phyloP scores from a whole-genome alignment of 2,113 vertebrate species.

The Gymnarchus niloticus region DNA sequence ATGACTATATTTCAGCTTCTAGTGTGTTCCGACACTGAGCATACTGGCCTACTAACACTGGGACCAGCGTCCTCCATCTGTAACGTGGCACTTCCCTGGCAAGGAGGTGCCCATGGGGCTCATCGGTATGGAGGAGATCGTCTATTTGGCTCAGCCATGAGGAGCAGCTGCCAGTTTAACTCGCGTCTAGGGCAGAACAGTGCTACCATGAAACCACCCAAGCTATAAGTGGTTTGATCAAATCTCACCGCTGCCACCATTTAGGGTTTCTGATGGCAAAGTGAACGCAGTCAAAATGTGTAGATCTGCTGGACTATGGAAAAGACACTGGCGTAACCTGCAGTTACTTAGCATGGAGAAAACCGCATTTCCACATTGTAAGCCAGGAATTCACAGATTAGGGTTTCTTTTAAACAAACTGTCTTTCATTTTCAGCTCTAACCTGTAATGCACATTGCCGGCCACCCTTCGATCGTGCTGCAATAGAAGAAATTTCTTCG shows the following conservation, averaged over 20 bases:
- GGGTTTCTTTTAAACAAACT: background rate
- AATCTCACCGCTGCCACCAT: background rate
- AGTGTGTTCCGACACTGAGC: background rate
- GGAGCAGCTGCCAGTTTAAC: conserved; percentile 52
- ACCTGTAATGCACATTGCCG: no score
- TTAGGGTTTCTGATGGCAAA: background rate
- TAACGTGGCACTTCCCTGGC: background rate
- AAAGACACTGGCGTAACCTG: background rate
- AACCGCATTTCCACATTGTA: background rate
- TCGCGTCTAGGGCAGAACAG: conserved; percentile 42
- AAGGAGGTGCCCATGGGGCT: conserved; percentile 22
- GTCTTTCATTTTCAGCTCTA: background rate
- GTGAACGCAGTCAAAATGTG: background rate
- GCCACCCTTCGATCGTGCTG: no score
- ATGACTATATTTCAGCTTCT: background rate
- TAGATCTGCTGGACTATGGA: background rate
- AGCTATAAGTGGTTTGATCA: background rate
- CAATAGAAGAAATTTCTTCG: background rate
- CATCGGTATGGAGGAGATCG: conserved; percentile 28
- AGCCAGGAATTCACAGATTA: background rate
- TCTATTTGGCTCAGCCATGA: conserved; percentile 50
- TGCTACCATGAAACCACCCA: background rate
- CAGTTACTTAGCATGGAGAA: background rate
- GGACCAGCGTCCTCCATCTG: background rate
- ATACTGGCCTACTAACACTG: background rate